Evolutionary conservation across 2,797 vertebrate genomes (phyloP).

Genomic region (Huso huso): DNA sequence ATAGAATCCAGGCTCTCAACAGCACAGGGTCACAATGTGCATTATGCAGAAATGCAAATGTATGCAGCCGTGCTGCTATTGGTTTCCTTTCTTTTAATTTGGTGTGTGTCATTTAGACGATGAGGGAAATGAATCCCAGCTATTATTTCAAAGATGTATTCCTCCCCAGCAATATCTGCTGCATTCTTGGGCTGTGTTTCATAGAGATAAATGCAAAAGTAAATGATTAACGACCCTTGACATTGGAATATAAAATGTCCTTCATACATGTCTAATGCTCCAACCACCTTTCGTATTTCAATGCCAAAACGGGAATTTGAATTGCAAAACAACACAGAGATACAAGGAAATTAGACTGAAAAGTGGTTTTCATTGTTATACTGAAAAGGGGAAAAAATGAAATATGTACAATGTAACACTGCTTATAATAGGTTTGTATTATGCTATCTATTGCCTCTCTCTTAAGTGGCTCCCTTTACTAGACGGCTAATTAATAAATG

Average conservation of each 20-base stretch:
- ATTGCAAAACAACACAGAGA: slow-evolving; percentile 57
- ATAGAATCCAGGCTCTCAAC: slow-evolving; percentile 9
- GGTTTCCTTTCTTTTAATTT: slow-evolving; percentile 35
- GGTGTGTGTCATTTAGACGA: slow-evolving; percentile 32
- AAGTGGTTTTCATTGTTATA: slow-evolving; percentile 43
- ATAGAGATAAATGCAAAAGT: slow-evolving; percentile 30
- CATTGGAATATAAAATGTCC: slow-evolving; percentile 62
- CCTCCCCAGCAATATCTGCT: slow-evolving; percentile 27
- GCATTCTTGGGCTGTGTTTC: slow-evolving; percentile 32
- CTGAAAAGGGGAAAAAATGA: slow-evolving; percentile 42
- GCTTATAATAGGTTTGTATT: slow-evolving; percentile 45
- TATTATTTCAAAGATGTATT: slow-evolving; percentile 38
- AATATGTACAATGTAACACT: slow-evolving; percentile 51
- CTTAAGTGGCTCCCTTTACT: slow-evolving; percentile 16
- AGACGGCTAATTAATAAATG: slow-evolving; percentile 23
- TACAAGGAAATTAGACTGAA: slow-evolving; percentile 55
- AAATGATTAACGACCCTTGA: slow-evolving; percentile 62
- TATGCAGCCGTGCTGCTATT: slow-evolving; percentile 34
- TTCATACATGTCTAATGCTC: slow-evolving; percentile 53
- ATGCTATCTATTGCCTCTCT: slow-evolving; percentile 22
- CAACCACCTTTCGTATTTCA: slow-evolving; percentile 51
- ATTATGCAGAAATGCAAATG: slow-evolving; percentile 28
- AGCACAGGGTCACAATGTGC: slow-evolving; percentile 5
- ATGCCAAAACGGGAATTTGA: slow-evolving; percentile 66
- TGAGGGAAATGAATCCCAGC: slow-evolving; percentile 40